Evolutionary conservation across 2,113 vertebrate genomes (phyloP).

Genomic region (Pogona vitticeps): DNA sequence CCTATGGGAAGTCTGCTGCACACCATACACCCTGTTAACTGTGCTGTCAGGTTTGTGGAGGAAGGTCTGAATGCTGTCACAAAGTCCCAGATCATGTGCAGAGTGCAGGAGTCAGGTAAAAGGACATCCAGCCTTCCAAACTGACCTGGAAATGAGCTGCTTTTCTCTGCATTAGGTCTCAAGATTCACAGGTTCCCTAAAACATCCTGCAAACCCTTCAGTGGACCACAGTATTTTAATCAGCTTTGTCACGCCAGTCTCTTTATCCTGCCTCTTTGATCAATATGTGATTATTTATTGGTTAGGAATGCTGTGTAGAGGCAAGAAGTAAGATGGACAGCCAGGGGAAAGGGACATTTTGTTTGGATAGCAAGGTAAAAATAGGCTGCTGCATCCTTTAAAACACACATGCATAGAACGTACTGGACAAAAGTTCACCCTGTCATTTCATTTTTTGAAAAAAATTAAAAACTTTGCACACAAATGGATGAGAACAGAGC

Average conservation of each 20-base stretch:
- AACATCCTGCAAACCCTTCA: not conserved
- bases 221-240: not conserved
- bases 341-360: not conserved
- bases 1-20: not conserved
- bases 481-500: conserved; percentile 18
- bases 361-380: not conserved
- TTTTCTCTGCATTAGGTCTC: not conserved
- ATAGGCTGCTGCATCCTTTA: not conserved
- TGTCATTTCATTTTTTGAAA: not conserved
- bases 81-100: not conserved
- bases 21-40: not conserved
- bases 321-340: not conserved
- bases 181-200: not conserved
- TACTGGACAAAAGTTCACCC: not conserved
- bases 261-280: not conserved
- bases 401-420: accelerated
- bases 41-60: not conserved
- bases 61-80: not conserved
- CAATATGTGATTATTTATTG: not conserved
- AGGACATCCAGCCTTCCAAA: not conserved
- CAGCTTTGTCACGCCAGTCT: not conserved
- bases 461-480: conserved; percentile 10
- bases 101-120: not conserved
- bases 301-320: not conserved
- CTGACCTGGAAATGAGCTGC: not conserved